Base-by-base conservation (phyloP, 2,113 vertebrate genomes). In the Anguilla japonica region DNA sequence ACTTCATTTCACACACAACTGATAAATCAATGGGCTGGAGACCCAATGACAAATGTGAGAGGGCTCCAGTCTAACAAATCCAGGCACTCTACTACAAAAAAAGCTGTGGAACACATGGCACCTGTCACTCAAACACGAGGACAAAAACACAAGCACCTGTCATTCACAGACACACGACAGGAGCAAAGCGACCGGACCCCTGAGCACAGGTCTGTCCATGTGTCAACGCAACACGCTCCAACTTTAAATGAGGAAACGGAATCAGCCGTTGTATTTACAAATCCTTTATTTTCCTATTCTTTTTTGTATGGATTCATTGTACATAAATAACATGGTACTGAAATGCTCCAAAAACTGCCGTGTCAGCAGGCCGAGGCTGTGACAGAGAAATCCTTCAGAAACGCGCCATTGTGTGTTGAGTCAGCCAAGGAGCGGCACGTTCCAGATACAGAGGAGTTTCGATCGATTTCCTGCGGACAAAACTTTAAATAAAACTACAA, bases 221-320 rank as follows among this genome's bases (percentile, higher is more conserved):
- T 29, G 71, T 75, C n/a, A n/a, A 34, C 0, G 71, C 11, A 11
- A 11, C 18, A 9, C 13, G 11, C 26, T 75, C 34, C 26, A 26
- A 71, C 63, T 71, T 71, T 5, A 71, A 71, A 26, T 41, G 9
- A 79, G 26, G 81, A 75, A 39, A 43, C 14, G 5, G 18, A 14
- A 82, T n/a, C 71, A 82, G 29, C 29, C 75, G 8, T 71, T 81
- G 71, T 88, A 85, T 88, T 90, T 90, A 90, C 90, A 93, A 93
- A 91, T 85, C 86, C 6, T 8, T 91, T 94, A 94, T 93, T 93
- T 89, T 87, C 91, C 89, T 89, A 88, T 89, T 88, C 88, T 87
- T 85, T 91, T 84, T 92, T 87, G 87, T 93, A 93, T 94, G 93
- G 93, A 93, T 94, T 93, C 85, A 85, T 91, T 91, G 87, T 92